Evolutionary conservation across 2,113 vertebrate genomes (phyloP), one percentile per base, ranked within the genome.

Genomic region (Cyprinodon brontotheroides): DNA sequence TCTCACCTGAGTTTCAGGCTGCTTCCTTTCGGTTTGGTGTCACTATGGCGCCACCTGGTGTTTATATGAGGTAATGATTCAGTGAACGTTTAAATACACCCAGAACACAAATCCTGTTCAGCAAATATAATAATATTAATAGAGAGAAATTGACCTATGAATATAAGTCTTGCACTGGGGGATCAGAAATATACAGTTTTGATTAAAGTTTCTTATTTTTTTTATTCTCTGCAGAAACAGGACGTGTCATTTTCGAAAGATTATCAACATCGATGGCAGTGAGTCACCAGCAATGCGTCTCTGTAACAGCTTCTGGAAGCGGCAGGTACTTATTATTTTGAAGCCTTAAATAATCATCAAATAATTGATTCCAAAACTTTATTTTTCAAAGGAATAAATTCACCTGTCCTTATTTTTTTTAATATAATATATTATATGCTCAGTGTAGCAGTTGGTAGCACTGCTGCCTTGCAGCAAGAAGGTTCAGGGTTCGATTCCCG

Each of bases 261-360:
- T 93, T 36, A 59, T 69, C 1, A 86, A 84, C 47, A 11, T 48
- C 0, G 61, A 88, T 39, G 87, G 79, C 5, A 90, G 76, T 65
- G 83, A 11, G 0, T 96, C 93, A 3, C 89, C 93, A 72, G 96
- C 95, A 0, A 22, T 95, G 74, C 93, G 98, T 15, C 90, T 98
- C 61, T 99, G 98, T 90, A 98, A 99, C 93, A 98, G 91, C 90
- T 99, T 96, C 92, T 99, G 98, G 98, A 96, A 81, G 82, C 94
- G 96, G 84, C 67, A 96, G 95, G 98, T 99, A 79, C 2, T 12
- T 53, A 41, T 41, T 6, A 6, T n/a, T n/a, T n/a, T 41, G 41
- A 41, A 41, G 9, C 5, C 9, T 9, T 53, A 9, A 29, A 29
- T 29, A 29, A 29, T 29, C 1, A 1, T 1, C 29, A 29, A 29